Conservation (phyloP, 2,888 invertebrate species). For the Coleophora deauratella region DNA sequence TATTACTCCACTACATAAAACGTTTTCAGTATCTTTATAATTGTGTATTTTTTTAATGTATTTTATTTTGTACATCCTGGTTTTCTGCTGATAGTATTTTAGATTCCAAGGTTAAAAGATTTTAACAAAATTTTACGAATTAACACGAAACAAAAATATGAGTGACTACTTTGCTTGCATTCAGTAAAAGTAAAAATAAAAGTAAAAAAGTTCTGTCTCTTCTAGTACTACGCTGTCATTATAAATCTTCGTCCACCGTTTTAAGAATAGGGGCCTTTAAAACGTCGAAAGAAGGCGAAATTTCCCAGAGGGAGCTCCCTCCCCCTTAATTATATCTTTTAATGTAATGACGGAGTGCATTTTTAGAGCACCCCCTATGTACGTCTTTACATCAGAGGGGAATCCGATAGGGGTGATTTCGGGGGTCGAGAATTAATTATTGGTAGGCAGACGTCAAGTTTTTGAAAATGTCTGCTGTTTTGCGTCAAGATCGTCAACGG, state of each 20-base stretch:
- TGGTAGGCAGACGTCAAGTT: slow-evolving; percentile 23
- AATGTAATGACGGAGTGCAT: slow-evolving; percentile 70
- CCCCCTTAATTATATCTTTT: slow-evolving; percentile 72
- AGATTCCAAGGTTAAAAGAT: too few species aligned
- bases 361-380: slow-evolving; percentile 54
- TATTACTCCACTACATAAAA: too few species aligned
- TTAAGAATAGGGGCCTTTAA: slow-evolving; percentile 67
- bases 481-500: not conserved
- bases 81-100: too few species aligned
- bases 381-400: slow-evolving; percentile 30
- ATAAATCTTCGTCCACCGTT: slow-evolving; percentile 17
- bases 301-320: slow-evolving; percentile 53
- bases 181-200: too few species aligned
- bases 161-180: too few species aligned
- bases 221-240: too few species aligned
- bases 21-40: too few species aligned
- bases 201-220: too few species aligned
- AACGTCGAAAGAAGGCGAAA: slow-evolving; percentile 70
- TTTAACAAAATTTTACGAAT: too few species aligned
- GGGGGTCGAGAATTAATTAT: slow-evolving; percentile 30
- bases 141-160: too few species aligned
- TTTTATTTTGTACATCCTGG: too few species aligned
- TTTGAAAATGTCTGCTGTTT: slow-evolving; percentile 23
- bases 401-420: slow-evolving; percentile 10
- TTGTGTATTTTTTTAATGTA: too few species aligned